These are phyloP conservation scores for Drosophila neotestacea DNA, from an alignment of 2,888 invertebrate genomes.

Conservation along the genomic window DNA sequence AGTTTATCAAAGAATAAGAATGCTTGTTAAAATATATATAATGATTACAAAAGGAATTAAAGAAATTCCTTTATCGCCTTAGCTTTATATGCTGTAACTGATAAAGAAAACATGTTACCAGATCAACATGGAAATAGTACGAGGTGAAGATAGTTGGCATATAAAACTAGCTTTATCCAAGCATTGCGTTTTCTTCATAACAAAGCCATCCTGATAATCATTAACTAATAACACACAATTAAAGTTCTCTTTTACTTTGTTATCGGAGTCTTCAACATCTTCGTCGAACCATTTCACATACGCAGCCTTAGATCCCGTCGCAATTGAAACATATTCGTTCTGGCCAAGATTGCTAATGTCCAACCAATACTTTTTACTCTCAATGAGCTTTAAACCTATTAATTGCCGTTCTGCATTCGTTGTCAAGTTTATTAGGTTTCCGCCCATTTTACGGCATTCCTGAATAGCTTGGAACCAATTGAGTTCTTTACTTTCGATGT, in stretches of 20 bases:
- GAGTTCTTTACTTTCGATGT: not conserved
- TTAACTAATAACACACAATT: slow-evolving; percentile 31
- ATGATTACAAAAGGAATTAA: too few relatives aligned
- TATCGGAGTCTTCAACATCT: not conserved
- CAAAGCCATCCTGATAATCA: slow-evolving; percentile 22
- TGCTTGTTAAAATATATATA: too few relatives aligned
- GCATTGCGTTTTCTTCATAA: slow-evolving; percentile 30
- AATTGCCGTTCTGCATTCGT: slow-evolving; percentile 8
- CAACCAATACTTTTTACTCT: slow-evolving; percentile 31
- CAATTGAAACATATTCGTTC: slow-evolving; percentile 32
- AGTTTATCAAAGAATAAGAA: not conserved
- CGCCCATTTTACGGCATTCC: slow-evolving; percentile 31
- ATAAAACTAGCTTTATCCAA: slow-evolving; percentile 18
- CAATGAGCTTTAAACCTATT: slow-evolving; percentile 14
- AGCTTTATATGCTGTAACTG: not conserved
- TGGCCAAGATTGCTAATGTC: slow-evolving; percentile 45
- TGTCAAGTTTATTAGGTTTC: slow-evolving; percentile 28
- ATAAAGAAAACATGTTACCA: slow-evolving; percentile 19
- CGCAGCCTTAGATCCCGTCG: slow-evolving; percentile 16
- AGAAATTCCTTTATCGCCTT: too few relatives aligned
- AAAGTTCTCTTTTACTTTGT: not conserved
- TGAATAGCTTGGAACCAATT: slow-evolving; percentile 49
- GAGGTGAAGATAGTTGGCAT: slow-evolving; percentile 33
- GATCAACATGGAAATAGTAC: slow-evolving; percentile 37
- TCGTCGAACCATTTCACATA: slow-evolving; percentile 21